Evolutionary conservation across 2,113 vertebrate species (phyloP), one percentile per base, ranked within the genome.

Genomic region (Pomatostomus ruficeps): DNA sequence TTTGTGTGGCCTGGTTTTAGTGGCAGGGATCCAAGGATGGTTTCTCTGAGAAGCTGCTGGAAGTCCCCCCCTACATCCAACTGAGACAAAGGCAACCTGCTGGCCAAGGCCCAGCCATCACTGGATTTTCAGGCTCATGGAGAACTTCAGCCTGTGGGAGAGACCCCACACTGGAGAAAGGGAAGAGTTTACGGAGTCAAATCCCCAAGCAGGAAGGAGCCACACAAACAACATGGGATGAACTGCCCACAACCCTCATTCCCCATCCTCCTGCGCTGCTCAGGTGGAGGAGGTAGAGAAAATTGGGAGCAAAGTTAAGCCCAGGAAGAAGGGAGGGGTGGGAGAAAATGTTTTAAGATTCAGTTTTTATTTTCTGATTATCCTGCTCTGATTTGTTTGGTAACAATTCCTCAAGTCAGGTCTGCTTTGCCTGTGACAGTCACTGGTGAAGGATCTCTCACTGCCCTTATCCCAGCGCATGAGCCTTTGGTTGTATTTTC

Each of bases 211-310:
- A 68, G 21, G 36, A 75, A 42, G 31, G 13, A n/a, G 29, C 16
- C 4, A 26, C 19, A 70, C 38, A 63, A 35, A 65, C 29, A 81
- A 23, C 0, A 0, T 10, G 12, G 18, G 29, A 63, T 19, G 16
- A 80, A 52, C 16, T 42, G 62, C 68, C 12, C 33, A 25, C 22
- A 58, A 31, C 2, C 9, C n/a, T 11, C 6, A 9, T 35, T 72
- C 40, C 35, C 5, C 11, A 7, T 49, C 40, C 12, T 33, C 28
- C 75, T 23, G 23, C 0, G 0, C 35, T 12, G 7, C 28, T 61
- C 5, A 5, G 8, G 9, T 22, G 26, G 28, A 55, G 2, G 11
- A 77, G 14, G 8, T 0, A 35, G 40, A 86, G 31, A 51, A 78
- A 77, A 45, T 0, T 8, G 8, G 7, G 52, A 55, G 12, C 14